Evolutionary conservation across 2,797 vertebrate genomes (phyloP).

Genomic region (Semotilus atromaculatus): DNA sequence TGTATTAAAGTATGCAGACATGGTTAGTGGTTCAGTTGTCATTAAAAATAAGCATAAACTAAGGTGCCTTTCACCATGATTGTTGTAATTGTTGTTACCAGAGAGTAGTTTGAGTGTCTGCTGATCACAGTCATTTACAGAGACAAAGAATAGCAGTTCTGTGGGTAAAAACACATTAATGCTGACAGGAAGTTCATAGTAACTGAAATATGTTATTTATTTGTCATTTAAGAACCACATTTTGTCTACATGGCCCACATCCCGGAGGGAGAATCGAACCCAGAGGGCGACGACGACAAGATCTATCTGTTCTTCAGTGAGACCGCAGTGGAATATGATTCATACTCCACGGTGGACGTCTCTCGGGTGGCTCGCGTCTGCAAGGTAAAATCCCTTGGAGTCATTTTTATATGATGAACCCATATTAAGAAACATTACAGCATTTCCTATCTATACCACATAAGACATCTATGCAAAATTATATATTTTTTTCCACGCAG

Average conservation of each 20-base stretch:
- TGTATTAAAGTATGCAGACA: background rate
- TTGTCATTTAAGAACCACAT: constrained; percentile 70
- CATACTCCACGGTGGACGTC: constrained; percentile 78
- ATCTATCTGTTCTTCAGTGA: constrained; percentile 88
- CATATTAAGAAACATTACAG: background rate
- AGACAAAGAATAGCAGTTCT: background rate
- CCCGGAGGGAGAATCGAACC: constrained; percentile 70
- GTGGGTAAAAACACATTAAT: background rate
- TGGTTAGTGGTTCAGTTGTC: background rate
- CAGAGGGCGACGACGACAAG: constrained; percentile 79
- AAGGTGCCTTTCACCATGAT: background rate
- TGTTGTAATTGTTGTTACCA: background rate
- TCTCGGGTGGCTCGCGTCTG: constrained; percentile 84
- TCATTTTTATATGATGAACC: background rate
- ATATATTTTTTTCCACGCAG: constrained; percentile 57
- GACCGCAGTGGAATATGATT: constrained; percentile 83
- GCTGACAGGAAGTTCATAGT: background rate
- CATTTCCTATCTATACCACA: background rate
- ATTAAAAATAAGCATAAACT: background rate
- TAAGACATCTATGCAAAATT: background rate
- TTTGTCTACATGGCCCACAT: constrained; percentile 82
- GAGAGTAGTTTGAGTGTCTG: background rate
- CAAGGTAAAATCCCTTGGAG: constrained; percentile 72
- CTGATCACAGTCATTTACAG: background rate
- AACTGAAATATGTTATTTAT: background rate